Conservation (phyloP, 2,888 invertebrate species). For the Spatulosminthurus flaviceps region DNA sequence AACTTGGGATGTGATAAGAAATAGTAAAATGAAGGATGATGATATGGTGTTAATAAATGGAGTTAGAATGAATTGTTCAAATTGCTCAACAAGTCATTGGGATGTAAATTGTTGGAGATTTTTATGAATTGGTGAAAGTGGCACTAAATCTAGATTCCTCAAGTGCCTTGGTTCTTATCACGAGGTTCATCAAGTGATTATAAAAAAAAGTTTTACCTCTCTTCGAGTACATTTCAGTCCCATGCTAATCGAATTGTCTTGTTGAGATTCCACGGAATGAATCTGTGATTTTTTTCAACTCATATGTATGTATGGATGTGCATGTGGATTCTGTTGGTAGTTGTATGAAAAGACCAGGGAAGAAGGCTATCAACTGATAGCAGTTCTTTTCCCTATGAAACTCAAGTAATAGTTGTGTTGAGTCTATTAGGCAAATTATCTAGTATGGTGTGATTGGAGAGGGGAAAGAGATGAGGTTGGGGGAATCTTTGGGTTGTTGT, state of each 20-base stretch:
- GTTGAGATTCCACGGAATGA: slow-evolving; percentile 22
- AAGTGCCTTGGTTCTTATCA: not conserved
- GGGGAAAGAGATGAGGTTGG: too few relatives aligned
- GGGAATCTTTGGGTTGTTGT: not conserved
- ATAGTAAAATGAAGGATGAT: too few relatives aligned
- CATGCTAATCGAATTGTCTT: slow-evolving; percentile 33
- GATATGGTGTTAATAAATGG: too few relatives aligned
- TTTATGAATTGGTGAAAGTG: slow-evolving; percentile 44
- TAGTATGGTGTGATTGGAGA: not conserved
- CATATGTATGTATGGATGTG: too few relatives aligned
- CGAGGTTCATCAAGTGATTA: slow-evolving; percentile 1
- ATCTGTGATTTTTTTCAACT: not conserved
- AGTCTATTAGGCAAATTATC: too few relatives aligned
- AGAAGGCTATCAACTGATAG: too few relatives aligned
- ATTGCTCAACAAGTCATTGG: slow-evolving; percentile 13
- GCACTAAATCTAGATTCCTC: slow-evolving; percentile 1
- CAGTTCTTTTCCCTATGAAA: too few relatives aligned
- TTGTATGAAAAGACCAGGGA: too few relatives aligned
- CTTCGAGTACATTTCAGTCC: not conserved
- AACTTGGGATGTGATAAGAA: too few relatives aligned
- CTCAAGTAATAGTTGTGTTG: not conserved
- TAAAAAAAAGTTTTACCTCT: not conserved
- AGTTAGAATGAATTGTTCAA: not conserved
- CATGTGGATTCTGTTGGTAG: too few relatives aligned
- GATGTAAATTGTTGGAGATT: not conserved